These are phyloP conservation scores for Bursaphelenchus okinawaensis DNA, from an alignment of 2,888 invertebrate genomes.

Conservation along the genomic window DNA sequence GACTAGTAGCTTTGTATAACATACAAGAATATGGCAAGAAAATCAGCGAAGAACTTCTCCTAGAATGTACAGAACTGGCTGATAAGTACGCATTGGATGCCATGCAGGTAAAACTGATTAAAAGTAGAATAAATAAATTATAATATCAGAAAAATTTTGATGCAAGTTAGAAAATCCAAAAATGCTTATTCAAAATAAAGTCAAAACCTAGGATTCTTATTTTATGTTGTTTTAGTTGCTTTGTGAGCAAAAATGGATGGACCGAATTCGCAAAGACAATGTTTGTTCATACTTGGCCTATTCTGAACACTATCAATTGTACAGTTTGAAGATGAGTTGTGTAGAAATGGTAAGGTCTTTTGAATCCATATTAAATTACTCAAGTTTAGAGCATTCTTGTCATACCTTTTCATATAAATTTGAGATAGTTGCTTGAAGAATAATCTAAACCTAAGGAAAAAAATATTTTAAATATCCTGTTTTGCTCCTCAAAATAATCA, in stretches of 20 bases:
- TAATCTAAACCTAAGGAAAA: too few relatives aligned
- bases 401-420: too few relatives aligned
- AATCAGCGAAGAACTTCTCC: not conserved
- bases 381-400: too few relatives aligned
- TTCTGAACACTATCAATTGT: not conserved
- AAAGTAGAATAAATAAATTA: too few relatives aligned
- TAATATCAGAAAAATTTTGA: too few relatives aligned
- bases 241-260: slow-evolving; percentile 3
- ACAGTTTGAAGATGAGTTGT: slow-evolving; percentile 8
- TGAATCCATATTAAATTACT: too few relatives aligned
- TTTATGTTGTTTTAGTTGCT: not conserved
- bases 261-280: slow-evolving; percentile 1
- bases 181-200: too few relatives aligned
- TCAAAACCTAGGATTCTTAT: not conserved
- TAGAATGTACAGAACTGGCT: slow-evolving; percentile 4
- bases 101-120: not conserved
- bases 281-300: not conserved
- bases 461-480: too few relatives aligned
- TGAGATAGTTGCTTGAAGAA: too few relatives aligned
- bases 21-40: not conserved
- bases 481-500: too few relatives aligned
- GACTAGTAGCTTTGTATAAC: not conserved
- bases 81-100: slow-evolving; percentile 7
- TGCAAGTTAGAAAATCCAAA: too few relatives aligned
- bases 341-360: not conserved